Evolutionary conservation across 1,140 invertebrate genomes (phyloP).

Genomic region (Paramacrobiotus metropolitanus): DNA sequence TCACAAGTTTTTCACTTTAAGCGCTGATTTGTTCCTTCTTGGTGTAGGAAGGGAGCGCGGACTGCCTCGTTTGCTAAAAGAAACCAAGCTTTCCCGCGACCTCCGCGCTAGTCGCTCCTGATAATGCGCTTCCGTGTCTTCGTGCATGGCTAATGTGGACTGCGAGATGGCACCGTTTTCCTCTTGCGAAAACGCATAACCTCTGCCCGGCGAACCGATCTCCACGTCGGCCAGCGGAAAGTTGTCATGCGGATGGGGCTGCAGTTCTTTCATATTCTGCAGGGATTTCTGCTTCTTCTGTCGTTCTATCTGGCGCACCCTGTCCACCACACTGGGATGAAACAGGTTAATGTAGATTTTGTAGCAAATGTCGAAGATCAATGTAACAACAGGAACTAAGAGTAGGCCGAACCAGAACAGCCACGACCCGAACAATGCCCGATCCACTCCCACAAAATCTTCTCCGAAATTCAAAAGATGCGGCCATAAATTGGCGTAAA

Average conservation of each 20-base stretch:
- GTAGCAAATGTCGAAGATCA: slow-evolving; percentile 61
- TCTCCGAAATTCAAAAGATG: slow-evolving; percentile 8
- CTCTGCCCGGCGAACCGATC: slow-evolving; percentile 19
- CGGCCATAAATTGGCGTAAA: slow-evolving; percentile 81
- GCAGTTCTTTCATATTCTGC: background rate
- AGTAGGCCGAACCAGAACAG: slow-evolving; percentile 83
- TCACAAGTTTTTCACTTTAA: background rate
- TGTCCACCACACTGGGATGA: background rate
- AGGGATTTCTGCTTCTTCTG: background rate
- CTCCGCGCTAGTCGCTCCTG: background rate
- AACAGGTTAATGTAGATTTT: slow-evolving; percentile 31
- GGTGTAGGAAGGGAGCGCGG: background rate
- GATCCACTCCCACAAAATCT: slow-evolving; percentile 35
- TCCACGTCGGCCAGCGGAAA: background rate
- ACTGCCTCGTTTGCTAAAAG: background rate
- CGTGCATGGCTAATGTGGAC: slow-evolving; percentile 13
- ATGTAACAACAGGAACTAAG: slow-evolving; percentile 58
- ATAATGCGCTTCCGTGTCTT: background rate
- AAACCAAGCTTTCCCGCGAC: background rate
- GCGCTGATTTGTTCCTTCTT: background rate
- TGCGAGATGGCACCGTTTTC: slow-evolving; percentile 69
- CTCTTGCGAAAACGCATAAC: slow-evolving; percentile 96
- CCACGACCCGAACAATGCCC: slow-evolving; percentile 47
- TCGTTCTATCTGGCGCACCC: background rate
- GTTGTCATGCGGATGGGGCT: background rate